Evolutionary conservation across 35 echinoderm and acorn worm species (phyloP).

Genomic region (Lytechinus variegatus): DNA sequence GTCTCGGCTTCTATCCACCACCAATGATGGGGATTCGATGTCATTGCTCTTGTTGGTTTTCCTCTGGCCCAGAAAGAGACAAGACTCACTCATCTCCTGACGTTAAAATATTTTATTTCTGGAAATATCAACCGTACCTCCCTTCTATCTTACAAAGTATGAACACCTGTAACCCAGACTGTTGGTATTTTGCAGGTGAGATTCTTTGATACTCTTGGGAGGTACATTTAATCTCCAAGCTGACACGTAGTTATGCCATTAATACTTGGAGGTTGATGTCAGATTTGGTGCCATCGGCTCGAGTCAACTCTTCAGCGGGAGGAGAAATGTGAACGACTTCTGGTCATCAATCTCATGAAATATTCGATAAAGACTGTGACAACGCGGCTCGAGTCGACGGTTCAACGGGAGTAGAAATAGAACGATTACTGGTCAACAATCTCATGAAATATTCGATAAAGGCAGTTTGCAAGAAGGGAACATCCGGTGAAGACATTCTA

Average conservation of each 20-base stretch:
- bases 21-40: background rate
- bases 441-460: background rate
- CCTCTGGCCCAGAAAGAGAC: background rate
- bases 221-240: background rate
- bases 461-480: background rate
- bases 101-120: background rate
- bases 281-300: background rate
- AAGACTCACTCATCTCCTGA: background rate
- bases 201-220: background rate
- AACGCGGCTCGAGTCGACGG: background rate
- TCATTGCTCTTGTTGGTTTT: background rate
- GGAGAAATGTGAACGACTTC: background rate
- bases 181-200: background rate
- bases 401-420: background rate
- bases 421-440: background rate
- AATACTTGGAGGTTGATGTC: background rate
- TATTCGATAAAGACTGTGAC: background rate
- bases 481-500: background rate
- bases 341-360: background rate
- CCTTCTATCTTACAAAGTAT: background rate
- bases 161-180: background rate
- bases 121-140: background rate
- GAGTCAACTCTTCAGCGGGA: background rate
- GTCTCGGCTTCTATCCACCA: no score
- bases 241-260: constrained; percentile 1